phyloP scores from a whole-genome alignment of 23 tunicate genomes.

The Halocynthia aurantium region DNA sequence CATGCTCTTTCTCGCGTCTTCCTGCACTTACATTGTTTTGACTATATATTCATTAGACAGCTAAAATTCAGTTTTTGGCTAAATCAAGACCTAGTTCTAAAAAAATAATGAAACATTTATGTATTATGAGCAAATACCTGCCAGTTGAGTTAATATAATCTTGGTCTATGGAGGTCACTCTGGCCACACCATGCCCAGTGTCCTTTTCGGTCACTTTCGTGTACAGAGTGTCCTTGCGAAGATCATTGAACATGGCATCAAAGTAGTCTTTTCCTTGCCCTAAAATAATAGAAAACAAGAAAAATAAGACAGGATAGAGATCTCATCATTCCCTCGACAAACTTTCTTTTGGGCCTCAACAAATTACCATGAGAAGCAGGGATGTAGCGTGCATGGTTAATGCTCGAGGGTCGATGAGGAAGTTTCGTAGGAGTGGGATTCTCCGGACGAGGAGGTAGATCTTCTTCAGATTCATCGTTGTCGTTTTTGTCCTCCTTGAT shows the following conservation, averaged over 20 bases:
- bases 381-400: conserved; percentile 46
- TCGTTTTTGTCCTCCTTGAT: neutral
- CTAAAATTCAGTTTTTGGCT: neutral
- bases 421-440: conserved; percentile 55
- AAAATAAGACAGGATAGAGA: neutral
- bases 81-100: neutral
- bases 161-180: conserved; percentile 49
- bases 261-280: conserved; percentile 88
- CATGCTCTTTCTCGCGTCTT: no score
- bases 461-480: neutral
- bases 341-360: neutral
- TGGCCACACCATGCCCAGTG: conserved; percentile 34
- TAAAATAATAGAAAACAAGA: conserved; percentile 1
- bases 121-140: conserved; percentile 11
- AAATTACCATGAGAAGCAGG: conserved; percentile 10
- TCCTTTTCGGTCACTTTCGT: conserved; percentile 41
- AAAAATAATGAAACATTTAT: no score
- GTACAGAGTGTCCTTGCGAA: conserved; percentile 67
- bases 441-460: conserved; percentile 58
- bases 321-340: neutral
- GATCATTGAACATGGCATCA: conserved; percentile 81
- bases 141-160: conserved; percentile 78
- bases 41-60: neutral
- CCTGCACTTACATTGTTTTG: conserved; percentile 30
- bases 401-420: conserved; percentile 78